Evolutionary conservation across 2,888 invertebrate genomes (phyloP), one percentile per base, ranked within the genome.

Genomic region (Didymodactylos carnosus): DNA sequence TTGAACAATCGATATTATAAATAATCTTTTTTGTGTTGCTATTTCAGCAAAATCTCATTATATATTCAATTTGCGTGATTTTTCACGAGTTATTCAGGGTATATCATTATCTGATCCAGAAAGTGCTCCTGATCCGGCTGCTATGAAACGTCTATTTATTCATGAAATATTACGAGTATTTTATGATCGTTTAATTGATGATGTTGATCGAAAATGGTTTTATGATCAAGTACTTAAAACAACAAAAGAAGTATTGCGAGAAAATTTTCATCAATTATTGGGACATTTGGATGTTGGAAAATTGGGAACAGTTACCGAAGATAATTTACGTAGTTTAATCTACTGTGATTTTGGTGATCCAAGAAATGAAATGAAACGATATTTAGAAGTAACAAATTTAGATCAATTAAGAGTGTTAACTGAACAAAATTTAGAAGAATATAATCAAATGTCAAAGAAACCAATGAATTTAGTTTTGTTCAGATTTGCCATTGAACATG

Each of bases 301-400:
- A 43, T 83, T 84, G 77, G 82, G 82, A 43, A 80, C 80, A 73
- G 84, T 80, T 46, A 53, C 77, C 77, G 92, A 93, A 80, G 85
- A 86, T 25, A 91, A 94, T 81, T 85, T 94, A 11, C 87, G 94
- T 75, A 90, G 89, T 78, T 85, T 95, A 76, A 88, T 95, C 75
- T 95, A 91, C 83, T 95, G 95, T 81, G 94, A 95, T 83, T 95
- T 95, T 81, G 89, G 90, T 0, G 94, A 95, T 84, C 91, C 92
- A 0, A 94, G 94, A 86, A 90, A 90, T 0, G 93, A 94, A 80
- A 88, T 88, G 16, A 88, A 91, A 41, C 88, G 90, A 79, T 95
- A 95, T 80, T 87, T 91, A 80, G 94, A 94, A 85, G 92, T 93
- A 0, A 83, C 86, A 2, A 91, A 94, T 81, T 85, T 93, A 80